Evolutionary conservation across 92 coral and sea anemone genomes (phyloP).

Genomic region (Zoanthus sociatus): DNA sequence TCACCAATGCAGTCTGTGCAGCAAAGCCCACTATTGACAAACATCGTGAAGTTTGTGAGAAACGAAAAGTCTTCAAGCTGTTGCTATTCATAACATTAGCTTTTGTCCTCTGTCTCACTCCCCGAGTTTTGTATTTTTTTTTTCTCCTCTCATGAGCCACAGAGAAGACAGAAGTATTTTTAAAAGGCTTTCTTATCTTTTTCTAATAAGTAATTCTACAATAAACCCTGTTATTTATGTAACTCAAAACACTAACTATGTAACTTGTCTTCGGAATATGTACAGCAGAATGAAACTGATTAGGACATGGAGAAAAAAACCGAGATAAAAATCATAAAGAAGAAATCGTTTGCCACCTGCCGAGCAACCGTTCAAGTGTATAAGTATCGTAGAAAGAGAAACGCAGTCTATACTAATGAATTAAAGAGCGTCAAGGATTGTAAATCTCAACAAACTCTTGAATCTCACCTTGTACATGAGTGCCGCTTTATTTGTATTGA

Average conservation of each 20-base stretch:
- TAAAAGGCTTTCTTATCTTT: conserved; percentile 54
- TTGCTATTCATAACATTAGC: conserved; percentile 54
- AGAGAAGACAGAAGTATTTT: conserved; percentile 29
- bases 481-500: no score
- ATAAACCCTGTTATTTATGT: conserved; percentile 68
- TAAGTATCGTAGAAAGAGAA: background rate
- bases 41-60: conserved; percentile 37
- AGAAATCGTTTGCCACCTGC: no score
- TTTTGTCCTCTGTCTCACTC: conserved; percentile 59
- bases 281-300: background rate
- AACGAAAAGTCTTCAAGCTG: conserved; percentile 53
- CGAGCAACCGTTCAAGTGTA: background rate
- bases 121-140: conserved; percentile 61
- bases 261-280: background rate
- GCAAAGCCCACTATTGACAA: conserved; percentile 18
- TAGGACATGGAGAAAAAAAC: background rate
- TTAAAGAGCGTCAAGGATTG: no score
- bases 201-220: conserved; percentile 66
- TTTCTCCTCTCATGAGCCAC: conserved; percentile 46
- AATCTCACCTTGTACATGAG: no score
- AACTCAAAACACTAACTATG: conserved; percentile 63
- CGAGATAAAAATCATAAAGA: background rate
- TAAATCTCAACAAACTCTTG: no score
- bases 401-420: no score
- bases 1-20: conserved; percentile 27